Conservation (phyloP, 2,113 vertebrate genomes). For the Platysteira castanea region DNA sequence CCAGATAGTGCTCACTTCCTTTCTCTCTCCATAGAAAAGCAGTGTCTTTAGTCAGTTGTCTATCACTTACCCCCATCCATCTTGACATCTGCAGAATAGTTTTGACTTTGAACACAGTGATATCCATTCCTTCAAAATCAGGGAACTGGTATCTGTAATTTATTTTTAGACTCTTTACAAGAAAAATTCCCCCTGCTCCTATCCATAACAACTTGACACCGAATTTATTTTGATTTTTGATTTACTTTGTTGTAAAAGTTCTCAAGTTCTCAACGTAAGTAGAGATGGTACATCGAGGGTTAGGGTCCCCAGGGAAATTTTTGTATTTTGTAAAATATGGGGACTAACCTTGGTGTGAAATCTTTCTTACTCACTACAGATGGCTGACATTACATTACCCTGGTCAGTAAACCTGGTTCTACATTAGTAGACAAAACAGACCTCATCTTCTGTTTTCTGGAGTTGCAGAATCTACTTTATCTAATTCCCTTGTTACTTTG, state of each 20-base stretch:
- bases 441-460: not conserved
- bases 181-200: not conserved
- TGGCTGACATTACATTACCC: not conserved
- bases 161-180: not conserved
- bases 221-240: not conserved
- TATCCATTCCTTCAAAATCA: not conserved
- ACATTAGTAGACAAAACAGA: not conserved
- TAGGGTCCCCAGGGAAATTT: not conserved
- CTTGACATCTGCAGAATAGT: not conserved
- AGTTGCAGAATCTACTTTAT: not conserved
- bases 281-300: too few relatives aligned
- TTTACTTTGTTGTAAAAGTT: not conserved
- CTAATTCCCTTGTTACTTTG: not conserved
- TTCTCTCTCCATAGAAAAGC: not conserved
- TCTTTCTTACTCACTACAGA: not conserved
- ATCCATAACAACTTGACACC: rapidly evolving
- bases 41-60: not conserved
- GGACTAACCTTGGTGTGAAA: not conserved
- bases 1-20: not conserved
- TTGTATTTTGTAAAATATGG: not conserved
- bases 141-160: not conserved
- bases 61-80: not conserved
- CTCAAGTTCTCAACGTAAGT: not conserved
- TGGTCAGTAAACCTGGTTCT: not conserved
- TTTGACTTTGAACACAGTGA: not conserved